These are phyloP conservation scores for Urophycis tenuis DNA, from an alignment of 2,797 vertebrate genomes.

Conservation along the genomic window DNA sequence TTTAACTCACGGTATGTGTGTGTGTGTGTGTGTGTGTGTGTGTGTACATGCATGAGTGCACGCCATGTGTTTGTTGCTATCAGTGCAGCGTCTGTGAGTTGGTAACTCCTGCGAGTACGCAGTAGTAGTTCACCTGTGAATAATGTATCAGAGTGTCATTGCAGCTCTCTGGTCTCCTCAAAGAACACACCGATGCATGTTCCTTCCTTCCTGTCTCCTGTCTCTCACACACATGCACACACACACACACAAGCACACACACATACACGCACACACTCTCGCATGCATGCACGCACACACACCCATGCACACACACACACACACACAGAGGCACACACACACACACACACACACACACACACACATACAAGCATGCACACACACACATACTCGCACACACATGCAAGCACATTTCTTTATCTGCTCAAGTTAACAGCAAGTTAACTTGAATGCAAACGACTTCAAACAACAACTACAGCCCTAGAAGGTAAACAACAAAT, in stretches of 20 bases:
- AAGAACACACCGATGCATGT: too few species aligned
- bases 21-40: slow-evolving; percentile 35
- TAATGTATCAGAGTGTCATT: too few species aligned
- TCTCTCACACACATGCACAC: background rate
- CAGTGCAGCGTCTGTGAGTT: too few species aligned
- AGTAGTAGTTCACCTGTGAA: too few species aligned
- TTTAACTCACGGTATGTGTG: slow-evolving; percentile 35
- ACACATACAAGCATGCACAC: slow-evolving; percentile 1
- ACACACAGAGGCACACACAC: background rate
- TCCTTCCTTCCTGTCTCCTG: too few species aligned
- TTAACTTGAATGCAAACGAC: slow-evolving; percentile 68
- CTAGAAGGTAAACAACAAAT: slow-evolving; percentile 44
- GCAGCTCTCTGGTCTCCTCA: background rate
- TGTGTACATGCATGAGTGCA: slow-evolving; percentile 28
- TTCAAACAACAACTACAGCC: slow-evolving; percentile 35
- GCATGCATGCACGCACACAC: slow-evolving; percentile 85
- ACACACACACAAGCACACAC: slow-evolving; percentile 55
- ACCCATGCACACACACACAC: slow-evolving; percentile 9
- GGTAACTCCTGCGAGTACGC: too few species aligned
- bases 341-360: slow-evolving; percentile 4
- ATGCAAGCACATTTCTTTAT: slow-evolving; percentile 17
- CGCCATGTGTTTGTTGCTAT: too few species aligned
- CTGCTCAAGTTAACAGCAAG: too few species aligned
- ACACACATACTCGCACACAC: slow-evolving; percentile 6
- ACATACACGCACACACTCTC: slow-evolving; percentile 87